Base-by-base conservation (phyloP, 2,113 vertebrate species). In the Clinocottus analis region DNA sequence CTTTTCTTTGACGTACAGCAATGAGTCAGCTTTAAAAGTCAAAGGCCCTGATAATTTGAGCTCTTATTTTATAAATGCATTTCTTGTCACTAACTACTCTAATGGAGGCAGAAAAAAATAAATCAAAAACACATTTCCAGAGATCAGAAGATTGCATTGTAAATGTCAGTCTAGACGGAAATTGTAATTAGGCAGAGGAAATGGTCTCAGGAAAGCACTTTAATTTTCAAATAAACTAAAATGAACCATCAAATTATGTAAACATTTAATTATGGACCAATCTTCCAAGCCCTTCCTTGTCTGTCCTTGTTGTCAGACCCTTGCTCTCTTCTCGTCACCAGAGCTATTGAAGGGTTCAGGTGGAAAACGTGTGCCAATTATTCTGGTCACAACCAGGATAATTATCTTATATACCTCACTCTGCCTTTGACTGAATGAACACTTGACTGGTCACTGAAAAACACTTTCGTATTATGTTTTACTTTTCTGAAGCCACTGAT, bases 161-260 rank as follows among this genome's bases (percentile, higher is more conserved):
- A 97, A 98, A 97, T 97, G 96, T 96, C 96, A 96, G 94, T 94
- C 93, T 94, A 95, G 96, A 96, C 96, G 96, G 96, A 97, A 98
- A 98, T 96, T 96, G 94, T 96, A 98, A 99, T 98, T 97, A 98
- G 96, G 96, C 95, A 96, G 96, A 97, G 96, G 96, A 98, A 98
- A 98, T 98, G 96, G 96, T 96, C 95, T 96, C 92, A 96, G 97
- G 95, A 94, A 96, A 96, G 95, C 96, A 95, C 94, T 97, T 96
- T 95, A 90, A 96, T 98, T 97, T 96, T 95, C 94, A 96, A 96
- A 97, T 95, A 95, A 97, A 96, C 92, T 95, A 96, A 97, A 87
- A 81, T 81, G 68, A 89, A 87, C 95, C 95, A 94, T 92, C 93
- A 93, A 96, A 96, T 96, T 96, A 95, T 96, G 94, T 96, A 96